Percentiles rank a stretch among this genome's conserved stretches.
phyloP scores from a whole-genome alignment of 2,888 invertebrate species.

The Amiota communis region DNA sequence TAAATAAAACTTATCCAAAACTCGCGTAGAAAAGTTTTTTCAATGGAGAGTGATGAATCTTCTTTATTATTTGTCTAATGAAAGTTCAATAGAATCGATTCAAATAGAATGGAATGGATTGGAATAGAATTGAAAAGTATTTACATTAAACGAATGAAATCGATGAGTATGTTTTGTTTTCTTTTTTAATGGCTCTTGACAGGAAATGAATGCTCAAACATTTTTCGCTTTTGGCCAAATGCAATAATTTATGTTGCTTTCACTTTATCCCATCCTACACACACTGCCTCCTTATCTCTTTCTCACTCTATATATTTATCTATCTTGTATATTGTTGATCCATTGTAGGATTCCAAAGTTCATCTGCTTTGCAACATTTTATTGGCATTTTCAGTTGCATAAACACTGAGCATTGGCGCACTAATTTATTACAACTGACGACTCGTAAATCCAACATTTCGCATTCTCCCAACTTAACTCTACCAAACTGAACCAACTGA shows the following conservation, averaged over 20 bases:
- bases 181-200: neutral
- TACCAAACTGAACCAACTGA: neutral
- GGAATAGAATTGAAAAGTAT: constrained; percentile 7
- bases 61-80: neutral
- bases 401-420: constrained; percentile 45
- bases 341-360: constrained; percentile 28
- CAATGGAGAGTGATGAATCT: neutral
- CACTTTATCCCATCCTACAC: too few species aligned
- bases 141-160: neutral
- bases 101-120: neutral
- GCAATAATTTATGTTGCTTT: constrained; percentile 19
- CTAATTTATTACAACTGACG: constrained; percentile 62
- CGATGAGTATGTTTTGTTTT: neutral
- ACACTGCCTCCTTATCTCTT: neutral
- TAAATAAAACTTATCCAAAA: constrained; percentile 49
- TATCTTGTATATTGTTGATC: neutral
- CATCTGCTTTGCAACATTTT: constrained; percentile 52
- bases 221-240: neutral
- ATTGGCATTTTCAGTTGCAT: constrained; percentile 56
- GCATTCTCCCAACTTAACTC: constrained; percentile 22
- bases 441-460: constrained; percentile 55
- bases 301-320: neutral
- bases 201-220: constrained; percentile 45
- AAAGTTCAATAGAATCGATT: neutral
- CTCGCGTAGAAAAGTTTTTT: neutral